Conservation (phyloP, 2,888 invertebrate species). For the Yponomeuta evonymella region DNA sequence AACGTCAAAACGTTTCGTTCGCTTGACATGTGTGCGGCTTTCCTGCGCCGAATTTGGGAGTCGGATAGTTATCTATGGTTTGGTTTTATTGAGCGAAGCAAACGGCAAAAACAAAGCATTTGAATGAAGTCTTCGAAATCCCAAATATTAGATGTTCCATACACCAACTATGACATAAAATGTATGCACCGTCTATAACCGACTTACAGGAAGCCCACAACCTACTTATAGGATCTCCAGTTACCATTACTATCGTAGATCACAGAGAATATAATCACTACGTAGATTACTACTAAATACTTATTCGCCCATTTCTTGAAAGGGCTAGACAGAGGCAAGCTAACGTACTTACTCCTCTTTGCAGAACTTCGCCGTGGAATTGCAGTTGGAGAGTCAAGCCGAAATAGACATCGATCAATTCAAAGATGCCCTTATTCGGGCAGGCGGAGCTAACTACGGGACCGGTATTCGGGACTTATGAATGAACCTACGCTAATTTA, state of each 20-base stretch:
- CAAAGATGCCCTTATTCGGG: slow-evolving; percentile 80
- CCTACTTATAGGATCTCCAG: no score
- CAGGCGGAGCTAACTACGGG: slow-evolving; percentile 88
- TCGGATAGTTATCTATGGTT: not conserved
- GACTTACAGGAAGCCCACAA: no score
- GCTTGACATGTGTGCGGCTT: not conserved
- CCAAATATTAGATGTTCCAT: no score
- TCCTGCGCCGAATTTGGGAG: slow-evolving; percentile 7
- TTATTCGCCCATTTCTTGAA: no score
- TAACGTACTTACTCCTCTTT: slow-evolving; percentile 31
- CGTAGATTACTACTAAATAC: no score
- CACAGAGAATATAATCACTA: no score
- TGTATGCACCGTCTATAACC: no score
- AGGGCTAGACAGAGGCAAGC: not conserved
- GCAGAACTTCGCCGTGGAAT: slow-evolving; percentile 87
- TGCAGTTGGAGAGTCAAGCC: slow-evolving; percentile 80
- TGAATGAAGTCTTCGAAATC: no score
- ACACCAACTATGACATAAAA: no score
- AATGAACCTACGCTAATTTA: slow-evolving; percentile 32
- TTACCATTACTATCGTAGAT: no score
- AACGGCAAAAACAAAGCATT: no score
- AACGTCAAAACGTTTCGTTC: not conserved
- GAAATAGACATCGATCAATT: slow-evolving; percentile 84
- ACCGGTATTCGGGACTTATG: slow-evolving; percentile 82
- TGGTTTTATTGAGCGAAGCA: no score